Evolutionary conservation across 2,888 invertebrate species (phyloP).

Genomic region (Leptarthrus brevirostris): DNA sequence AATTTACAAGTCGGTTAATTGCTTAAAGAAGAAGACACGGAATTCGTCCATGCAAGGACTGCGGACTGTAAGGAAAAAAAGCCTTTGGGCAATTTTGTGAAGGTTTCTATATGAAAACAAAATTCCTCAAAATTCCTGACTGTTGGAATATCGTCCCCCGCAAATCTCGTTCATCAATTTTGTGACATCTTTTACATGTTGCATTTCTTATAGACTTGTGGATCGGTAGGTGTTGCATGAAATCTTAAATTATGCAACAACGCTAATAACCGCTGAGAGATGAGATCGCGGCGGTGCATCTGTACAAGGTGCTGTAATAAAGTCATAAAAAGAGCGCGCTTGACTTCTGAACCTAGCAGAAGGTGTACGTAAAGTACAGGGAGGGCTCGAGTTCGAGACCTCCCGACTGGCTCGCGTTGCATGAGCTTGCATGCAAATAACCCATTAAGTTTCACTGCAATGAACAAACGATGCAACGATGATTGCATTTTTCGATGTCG

Average conservation of each 20-base stretch:
- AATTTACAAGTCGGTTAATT: conserved; percentile 2
- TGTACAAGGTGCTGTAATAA: neutral
- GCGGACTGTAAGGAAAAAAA: neutral
- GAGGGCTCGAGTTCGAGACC: neutral
- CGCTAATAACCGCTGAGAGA: neutral
- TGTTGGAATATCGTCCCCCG: too few species aligned
- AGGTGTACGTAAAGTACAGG: too few species aligned
- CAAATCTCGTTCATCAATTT: neutral
- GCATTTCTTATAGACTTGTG: neutral
- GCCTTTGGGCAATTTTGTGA: neutral
- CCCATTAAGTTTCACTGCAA: neutral
- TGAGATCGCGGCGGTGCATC: neutral
- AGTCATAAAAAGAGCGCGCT: conserved; percentile 1
- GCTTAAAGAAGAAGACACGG: neutral
- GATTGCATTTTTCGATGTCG: neutral
- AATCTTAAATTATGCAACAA: neutral
- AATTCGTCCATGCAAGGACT: neutral
- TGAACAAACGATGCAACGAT: neutral
- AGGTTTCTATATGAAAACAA: neutral
- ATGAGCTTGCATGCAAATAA: neutral
- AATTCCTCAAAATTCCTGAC: too few species aligned
- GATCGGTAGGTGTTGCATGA: conserved; percentile 2
- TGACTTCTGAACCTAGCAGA: conserved; percentile 2
- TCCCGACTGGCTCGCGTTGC: too few species aligned
- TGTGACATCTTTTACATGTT: too few species aligned